Percentiles rank a stretch among this genome's conserved stretches.
phyloP scores from a whole-genome alignment of 1,140 invertebrate genomes.

The Zeugodacus cucurbitae region DNA sequence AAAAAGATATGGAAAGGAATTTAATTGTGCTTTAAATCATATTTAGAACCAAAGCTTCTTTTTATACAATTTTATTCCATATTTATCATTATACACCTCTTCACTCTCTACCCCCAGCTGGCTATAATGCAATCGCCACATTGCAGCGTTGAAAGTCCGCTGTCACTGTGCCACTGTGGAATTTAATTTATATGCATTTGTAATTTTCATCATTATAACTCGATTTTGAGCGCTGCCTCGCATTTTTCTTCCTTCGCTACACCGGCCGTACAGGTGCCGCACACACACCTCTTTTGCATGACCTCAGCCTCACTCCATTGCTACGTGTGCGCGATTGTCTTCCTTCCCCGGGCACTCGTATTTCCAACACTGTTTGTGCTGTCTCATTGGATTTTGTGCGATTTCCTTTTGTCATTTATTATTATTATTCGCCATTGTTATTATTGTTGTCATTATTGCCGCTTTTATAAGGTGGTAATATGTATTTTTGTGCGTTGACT shows the following conservation, averaged over 20 bases:
- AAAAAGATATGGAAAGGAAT: too few relatives aligned
- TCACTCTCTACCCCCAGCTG: neutral
- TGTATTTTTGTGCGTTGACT: neutral
- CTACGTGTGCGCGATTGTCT: neutral
- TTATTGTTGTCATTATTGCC: neutral
- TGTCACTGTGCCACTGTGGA: neutral
- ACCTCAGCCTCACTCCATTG: neutral
- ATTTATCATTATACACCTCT: neutral
- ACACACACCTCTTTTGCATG: too few relatives aligned
- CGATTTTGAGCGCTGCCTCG: neutral
- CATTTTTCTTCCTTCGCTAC: neutral
- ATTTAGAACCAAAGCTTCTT: too few relatives aligned
- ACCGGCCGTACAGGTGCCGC: neutral
- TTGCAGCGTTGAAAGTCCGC: neutral
- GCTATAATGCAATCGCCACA: neutral
- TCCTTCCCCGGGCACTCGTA: neutral
- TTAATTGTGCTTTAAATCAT: too few relatives aligned
- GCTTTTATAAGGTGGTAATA: neutral
- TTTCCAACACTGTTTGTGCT: slow-evolving; percentile 37
- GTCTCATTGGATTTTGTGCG: slow-evolving; percentile 31
- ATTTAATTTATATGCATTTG: slow-evolving; percentile 35
- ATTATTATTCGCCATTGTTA: neutral
- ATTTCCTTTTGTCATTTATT: slow-evolving; percentile 27
- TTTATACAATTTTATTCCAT: neutral
- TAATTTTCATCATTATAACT: slow-evolving; percentile 22